These are phyloP conservation scores for Rhyacophila evoluta DNA, from an alignment of 2,888 invertebrate species.

Conservation along the genomic window DNA sequence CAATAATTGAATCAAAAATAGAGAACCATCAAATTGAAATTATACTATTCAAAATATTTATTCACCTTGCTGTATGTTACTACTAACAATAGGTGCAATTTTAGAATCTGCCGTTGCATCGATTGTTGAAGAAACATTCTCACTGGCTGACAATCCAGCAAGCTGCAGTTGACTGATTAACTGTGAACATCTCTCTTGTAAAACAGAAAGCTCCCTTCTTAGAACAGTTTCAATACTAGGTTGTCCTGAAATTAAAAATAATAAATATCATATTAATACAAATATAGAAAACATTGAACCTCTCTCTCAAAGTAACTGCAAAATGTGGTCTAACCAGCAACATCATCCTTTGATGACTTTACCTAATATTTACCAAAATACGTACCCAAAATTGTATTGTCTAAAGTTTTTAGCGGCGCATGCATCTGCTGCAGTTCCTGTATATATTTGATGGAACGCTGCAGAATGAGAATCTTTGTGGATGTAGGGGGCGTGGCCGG, in stretches of 20 bases:
- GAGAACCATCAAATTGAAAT: too few species aligned
- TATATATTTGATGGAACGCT: slow-evolving; percentile 59
- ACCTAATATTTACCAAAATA: too few species aligned
- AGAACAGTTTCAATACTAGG: neutral
- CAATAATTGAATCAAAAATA: too few species aligned
- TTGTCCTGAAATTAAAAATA: neutral
- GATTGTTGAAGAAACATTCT: neutral
- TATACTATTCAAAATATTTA: too few species aligned
- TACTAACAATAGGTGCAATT: neutral
- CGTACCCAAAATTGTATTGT: neutral
- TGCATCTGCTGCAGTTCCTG: slow-evolving; percentile 58
- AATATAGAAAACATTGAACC: too few species aligned
- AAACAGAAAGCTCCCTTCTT: slow-evolving; percentile 15
- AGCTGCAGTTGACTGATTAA: slow-evolving; percentile 15
- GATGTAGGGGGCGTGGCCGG: slow-evolving; percentile 55
- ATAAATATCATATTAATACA: too few species aligned
- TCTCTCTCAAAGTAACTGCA: too few species aligned
- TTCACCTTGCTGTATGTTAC: neutral
- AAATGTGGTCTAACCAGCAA: too few species aligned
- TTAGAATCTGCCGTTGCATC: neutral
- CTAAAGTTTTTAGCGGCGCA: neutral
- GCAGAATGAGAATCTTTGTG: slow-evolving; percentile 61
- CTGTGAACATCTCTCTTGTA: slow-evolving; percentile 39
- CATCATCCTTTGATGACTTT: too few species aligned
- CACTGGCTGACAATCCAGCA: neutral